These are phyloP conservation scores for Meloidogyne exigua DNA, from an alignment of 1,140 invertebrate species.

Conservation along the genomic window DNA sequence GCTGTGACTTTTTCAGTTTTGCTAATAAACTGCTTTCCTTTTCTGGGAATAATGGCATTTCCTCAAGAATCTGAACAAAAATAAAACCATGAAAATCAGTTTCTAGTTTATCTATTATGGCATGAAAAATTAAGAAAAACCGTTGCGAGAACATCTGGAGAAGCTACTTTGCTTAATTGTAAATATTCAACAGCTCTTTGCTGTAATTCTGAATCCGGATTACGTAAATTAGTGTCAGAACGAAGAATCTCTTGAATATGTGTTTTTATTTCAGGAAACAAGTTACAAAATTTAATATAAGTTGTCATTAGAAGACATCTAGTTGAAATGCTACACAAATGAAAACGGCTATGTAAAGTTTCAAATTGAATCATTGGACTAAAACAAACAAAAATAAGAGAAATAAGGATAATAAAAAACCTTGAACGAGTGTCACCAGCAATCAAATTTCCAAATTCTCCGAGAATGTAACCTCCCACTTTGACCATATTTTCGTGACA, in stretches of 20 bases:
- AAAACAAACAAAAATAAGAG: conserved; percentile 70
- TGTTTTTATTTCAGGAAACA: conserved; percentile 95
- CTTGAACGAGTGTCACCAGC: conserved; percentile 91
- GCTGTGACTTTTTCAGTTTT: conserved; percentile 90
- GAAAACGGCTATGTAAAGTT: conserved; percentile 71
- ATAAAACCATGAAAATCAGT: too few relatives aligned
- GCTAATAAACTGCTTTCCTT: conserved; percentile 90
- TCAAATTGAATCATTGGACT: conserved; percentile 62
- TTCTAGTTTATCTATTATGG: too few relatives aligned
- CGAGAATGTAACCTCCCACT: conserved; percentile 97
- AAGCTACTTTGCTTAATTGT: conserved; percentile 90
- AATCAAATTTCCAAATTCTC: conserved; percentile 99
- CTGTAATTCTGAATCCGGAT: conserved; percentile 95
- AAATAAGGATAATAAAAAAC: conserved; percentile 67
- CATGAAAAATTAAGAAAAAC: conserved; percentile 64
- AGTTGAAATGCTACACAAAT: conserved; percentile 92
- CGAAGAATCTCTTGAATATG: conserved; percentile 94
- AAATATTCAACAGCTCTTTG: conserved; percentile 97
- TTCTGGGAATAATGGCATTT: conserved; percentile 99
- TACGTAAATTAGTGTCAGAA: conserved; percentile 91
- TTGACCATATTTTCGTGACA: conserved; percentile 99
- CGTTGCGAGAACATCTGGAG: conserved; percentile 81
- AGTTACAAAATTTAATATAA: conserved; percentile 98
- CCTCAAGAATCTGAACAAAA: conserved; percentile 80
- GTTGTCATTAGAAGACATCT: conserved; percentile 91